Evolutionary conservation across 2,113 vertebrate genomes (phyloP), one percentile per base, ranked within the genome.

Genomic region (Paedocypris sp.): DNA sequence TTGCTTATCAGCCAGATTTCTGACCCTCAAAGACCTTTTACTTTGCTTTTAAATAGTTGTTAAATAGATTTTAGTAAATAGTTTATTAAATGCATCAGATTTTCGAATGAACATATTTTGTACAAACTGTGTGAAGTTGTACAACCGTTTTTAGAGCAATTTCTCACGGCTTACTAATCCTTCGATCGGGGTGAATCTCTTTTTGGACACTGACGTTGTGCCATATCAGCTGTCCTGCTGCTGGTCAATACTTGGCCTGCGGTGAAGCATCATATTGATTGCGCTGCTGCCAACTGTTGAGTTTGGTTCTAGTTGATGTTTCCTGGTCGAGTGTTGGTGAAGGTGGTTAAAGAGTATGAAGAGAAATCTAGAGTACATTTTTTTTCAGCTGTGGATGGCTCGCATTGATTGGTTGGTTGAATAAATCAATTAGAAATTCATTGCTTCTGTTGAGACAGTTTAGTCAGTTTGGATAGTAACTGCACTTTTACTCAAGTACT

Each of bases 261-360:
- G 50, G 60, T 32, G 33, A 46, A 64, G 59, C 62, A 62, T 57
- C 46, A 12, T 64, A 67, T 78, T 65, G 73, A 74, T 71, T 63
- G 61, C 41, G 61, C 52, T 68, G 57, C 56, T 54, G 54, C 66
- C 73, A 78, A 74, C 72, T 76, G 69, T 75, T 78, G 71, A 70
- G 29, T 46, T n/a, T 29, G 63, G 51, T 62, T 73, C 75, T 65
- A 68, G 70, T 75, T 77, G 61, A 62, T 65, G 56, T 36, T 62
- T 48, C 56, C 36, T 54, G 19, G 8, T 33, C 35, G 28, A 45
- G 61, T n/a, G n/a, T n/a, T n/a, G n/a, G n/a, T 58, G 60, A 69
- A 64, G 41, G 19, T 56, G 13, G 15, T 50, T 57, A 19, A 31
- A 18, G 38, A 58, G 20, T 31, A 42, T 43, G 18, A 6, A 19